A percentile compares a stretch with the other conserved stretches of the same genome.
Conservation (phyloP, 2,888 invertebrate genomes). For the Mythimna loreyi region DNA sequence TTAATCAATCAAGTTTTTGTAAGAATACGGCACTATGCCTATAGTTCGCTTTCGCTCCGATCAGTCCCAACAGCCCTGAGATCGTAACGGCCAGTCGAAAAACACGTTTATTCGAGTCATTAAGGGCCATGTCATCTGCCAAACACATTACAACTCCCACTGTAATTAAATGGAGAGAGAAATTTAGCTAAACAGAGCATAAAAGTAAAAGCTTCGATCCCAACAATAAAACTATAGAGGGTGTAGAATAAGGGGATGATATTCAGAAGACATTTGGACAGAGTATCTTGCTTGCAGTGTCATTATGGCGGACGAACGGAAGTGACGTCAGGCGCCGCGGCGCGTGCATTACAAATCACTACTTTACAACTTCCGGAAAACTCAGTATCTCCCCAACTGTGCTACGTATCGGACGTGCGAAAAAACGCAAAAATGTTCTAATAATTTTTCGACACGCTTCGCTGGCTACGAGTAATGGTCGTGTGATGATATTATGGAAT, state of each 20-base stretch:
- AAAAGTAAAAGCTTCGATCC: conserved; percentile 81
- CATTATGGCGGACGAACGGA: conserved; percentile 86
- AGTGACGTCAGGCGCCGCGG: conserved; percentile 87
- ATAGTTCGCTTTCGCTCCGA: conserved; percentile 18
- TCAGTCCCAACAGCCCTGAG: conserved; percentile 28
- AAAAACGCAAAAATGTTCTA: conserved; percentile 77
- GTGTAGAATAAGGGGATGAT: conserved; percentile 71
- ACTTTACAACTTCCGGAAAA: conserved; percentile 90
- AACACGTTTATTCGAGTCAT: conserved; percentile 76
- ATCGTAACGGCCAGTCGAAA: conserved; percentile 58
- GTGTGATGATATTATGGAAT: conserved; percentile 88
- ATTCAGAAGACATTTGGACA: conserved; percentile 70
- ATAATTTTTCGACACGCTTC: conserved; percentile 87
- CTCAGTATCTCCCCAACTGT: conserved; percentile 78
- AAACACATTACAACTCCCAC: conserved; percentile 79
- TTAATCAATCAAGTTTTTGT: conserved; percentile 38
- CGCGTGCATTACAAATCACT: conserved; percentile 91
- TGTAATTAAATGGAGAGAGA: conserved; percentile 87
- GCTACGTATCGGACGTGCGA: conserved; percentile 80
- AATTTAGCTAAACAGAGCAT: conserved; percentile 87
- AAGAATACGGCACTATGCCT: conserved; percentile 23
- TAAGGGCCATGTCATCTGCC: conserved; percentile 79
- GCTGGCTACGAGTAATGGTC: conserved; percentile 83
- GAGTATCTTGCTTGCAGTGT: conserved; percentile 74
- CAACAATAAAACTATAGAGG: conserved; percentile 76